Percentiles rank a stretch among this genome's conserved stretches.
Conservation (phyloP, 2,113 vertebrate species). For the Bubalus kerabau region DNA sequence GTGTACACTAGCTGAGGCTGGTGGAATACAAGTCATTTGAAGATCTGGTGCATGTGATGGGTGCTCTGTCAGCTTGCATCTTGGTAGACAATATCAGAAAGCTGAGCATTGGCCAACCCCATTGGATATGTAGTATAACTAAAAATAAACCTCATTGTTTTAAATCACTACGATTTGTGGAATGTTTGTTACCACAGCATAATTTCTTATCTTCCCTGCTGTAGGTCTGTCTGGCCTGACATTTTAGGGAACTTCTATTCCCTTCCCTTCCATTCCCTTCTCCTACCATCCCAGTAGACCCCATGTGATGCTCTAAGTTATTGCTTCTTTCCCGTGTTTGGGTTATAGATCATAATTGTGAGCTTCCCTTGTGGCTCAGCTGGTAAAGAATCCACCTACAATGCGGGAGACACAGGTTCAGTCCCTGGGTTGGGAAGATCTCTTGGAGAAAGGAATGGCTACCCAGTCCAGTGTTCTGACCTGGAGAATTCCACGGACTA, state of each 20-base stretch:
- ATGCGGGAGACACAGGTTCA: background rate
- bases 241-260: background rate
- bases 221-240: background rate
- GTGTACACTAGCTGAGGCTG: background rate
- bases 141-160: background rate
- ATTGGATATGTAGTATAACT: background rate
- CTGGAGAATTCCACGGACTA: background rate
- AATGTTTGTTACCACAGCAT: background rate
- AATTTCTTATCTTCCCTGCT: background rate
- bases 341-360: background rate
- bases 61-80: background rate
- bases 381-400: background rate
- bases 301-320: background rate
- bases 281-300: background rate
- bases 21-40: background rate
- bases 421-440: background rate
- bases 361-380: background rate
- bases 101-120: background rate
- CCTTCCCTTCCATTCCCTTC: background rate
- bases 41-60: background rate
- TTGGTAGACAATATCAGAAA: background rate
- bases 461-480: background rate
- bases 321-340: background rate
- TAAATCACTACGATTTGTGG: background rate
- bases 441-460: background rate